Conservation (phyloP, 2,888 invertebrate species). For the Leucophora obtusa region DNA sequence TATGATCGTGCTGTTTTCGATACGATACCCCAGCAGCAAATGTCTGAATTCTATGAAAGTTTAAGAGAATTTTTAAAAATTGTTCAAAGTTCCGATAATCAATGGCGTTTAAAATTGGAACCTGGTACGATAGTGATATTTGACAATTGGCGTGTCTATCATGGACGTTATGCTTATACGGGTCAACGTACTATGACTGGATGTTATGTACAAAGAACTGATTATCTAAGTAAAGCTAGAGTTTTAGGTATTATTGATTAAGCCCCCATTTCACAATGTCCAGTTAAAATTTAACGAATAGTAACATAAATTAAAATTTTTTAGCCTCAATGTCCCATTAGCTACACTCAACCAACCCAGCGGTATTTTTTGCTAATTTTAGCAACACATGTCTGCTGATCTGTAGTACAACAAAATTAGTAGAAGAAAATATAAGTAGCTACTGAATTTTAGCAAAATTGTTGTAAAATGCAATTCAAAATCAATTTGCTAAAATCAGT, state of each 20-base stretch:
- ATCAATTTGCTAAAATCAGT: too few species aligned
- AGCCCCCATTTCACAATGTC: neutral
- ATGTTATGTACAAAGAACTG: slow-evolving; percentile 86
- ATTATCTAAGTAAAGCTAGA: slow-evolving; percentile 83
- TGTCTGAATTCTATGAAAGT: slow-evolving; percentile 83
- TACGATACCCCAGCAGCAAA: slow-evolving; percentile 80
- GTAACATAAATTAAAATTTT: too few species aligned
- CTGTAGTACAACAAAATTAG: too few species aligned
- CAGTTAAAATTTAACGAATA: too few species aligned
- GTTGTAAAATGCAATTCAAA: too few species aligned
- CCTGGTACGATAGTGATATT: slow-evolving; percentile 87
- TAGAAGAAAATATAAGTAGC: too few species aligned
- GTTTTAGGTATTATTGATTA: slow-evolving; percentile 78
- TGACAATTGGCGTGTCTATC: slow-evolving; percentile 89
- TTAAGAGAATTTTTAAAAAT: slow-evolving; percentile 80
- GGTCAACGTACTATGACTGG: slow-evolving; percentile 85
- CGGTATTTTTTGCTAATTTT: too few species aligned
- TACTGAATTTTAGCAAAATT: too few species aligned
- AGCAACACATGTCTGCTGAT: too few species aligned
- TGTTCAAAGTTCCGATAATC: slow-evolving; percentile 79
- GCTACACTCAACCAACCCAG: too few species aligned
- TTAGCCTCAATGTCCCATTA: too few species aligned
- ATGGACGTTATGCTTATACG: slow-evolving; percentile 85
- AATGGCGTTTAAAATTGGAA: slow-evolving; percentile 82
- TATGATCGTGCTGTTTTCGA: slow-evolving; percentile 85